Conservation (phyloP, 2,797 vertebrate species). For the Amazona finschi region DNA sequence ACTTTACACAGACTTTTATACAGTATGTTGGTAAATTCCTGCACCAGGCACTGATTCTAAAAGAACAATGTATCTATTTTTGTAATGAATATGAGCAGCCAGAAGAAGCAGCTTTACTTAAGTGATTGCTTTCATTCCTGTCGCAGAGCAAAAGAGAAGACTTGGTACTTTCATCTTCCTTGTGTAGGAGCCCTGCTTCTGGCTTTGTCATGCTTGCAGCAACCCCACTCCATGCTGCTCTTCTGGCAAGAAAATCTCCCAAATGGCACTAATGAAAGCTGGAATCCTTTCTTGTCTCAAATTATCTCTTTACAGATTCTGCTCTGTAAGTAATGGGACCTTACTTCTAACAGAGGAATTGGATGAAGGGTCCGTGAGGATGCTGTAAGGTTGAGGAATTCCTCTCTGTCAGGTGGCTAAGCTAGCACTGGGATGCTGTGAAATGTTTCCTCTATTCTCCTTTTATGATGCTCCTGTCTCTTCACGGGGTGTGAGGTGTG, state of each 20-base stretch:
- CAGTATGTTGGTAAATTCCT: constrained; percentile 12
- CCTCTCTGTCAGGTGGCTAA: neutral
- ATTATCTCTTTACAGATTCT: neutral
- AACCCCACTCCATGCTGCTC: neutral
- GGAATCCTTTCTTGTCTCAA: neutral
- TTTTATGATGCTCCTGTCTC: neutral
- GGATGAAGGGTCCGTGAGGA: neutral
- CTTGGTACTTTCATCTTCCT: constrained; percentile 6
- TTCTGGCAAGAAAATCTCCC: neutral
- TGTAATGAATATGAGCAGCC: neutral
- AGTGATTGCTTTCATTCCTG: constrained; percentile 14
- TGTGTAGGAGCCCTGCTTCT: neutral
- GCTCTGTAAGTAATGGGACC: neutral
- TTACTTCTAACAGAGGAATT: neutral
- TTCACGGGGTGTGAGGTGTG: neutral
- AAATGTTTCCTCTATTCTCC: neutral
- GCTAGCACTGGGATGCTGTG: neutral
- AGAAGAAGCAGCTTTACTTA: constrained; percentile 24
- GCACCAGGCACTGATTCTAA: constrained; percentile 24
- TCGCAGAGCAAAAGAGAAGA: neutral
- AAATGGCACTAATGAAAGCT: neutral
- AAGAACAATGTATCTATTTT: neutral
- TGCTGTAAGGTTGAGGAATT: neutral
- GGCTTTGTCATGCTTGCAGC: neutral
- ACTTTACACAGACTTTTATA: constrained; percentile 47